phyloP scores from a whole-genome alignment of 2,888 invertebrate species.

The Geophilus truncorum region DNA sequence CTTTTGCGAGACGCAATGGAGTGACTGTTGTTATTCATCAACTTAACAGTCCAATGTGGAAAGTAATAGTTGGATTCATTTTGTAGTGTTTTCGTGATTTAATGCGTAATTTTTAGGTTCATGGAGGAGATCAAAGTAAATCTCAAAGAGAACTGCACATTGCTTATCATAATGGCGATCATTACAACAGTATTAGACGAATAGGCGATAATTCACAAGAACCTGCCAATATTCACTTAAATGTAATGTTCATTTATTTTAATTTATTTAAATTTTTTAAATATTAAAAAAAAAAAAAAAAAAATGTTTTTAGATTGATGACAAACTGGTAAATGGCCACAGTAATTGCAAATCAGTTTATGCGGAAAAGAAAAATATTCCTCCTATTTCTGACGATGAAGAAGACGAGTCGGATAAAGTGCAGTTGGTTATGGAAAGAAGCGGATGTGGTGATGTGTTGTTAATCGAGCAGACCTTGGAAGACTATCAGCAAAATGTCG shows the following conservation, averaged over 20 bases:
- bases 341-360: not conserved
- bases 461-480: slow-evolving; percentile 40
- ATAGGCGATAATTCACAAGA: slow-evolving; percentile 46
- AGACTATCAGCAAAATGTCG: slow-evolving; percentile 38
- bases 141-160: slow-evolving; percentile 47
- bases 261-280: not conserved
- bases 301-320: slow-evolving; percentile 1
- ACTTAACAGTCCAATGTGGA: slow-evolving; percentile 47
- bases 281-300: no score
- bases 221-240: slow-evolving; percentile 44
- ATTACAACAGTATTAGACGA: slow-evolving; percentile 49
- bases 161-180: slow-evolving; percentile 51
- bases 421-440: slow-evolving; percentile 33
- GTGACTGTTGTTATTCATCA: slow-evolving; percentile 53
- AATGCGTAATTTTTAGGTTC: slow-evolving; percentile 46
- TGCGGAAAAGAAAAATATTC: not conserved
- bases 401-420: slow-evolving; percentile 21
- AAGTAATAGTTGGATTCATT: slow-evolving; percentile 44
- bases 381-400: not conserved
- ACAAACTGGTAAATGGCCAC: not conserved
- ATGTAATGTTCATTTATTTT: not conserved
- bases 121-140: slow-evolving; percentile 42
- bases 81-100: no score
- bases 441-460: slow-evolving; percentile 33
- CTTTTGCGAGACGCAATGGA: slow-evolving; percentile 51